These are phyloP conservation scores for Cherax destructor DNA, from an alignment of 1,140 invertebrate species.

Conservation along the genomic window DNA sequence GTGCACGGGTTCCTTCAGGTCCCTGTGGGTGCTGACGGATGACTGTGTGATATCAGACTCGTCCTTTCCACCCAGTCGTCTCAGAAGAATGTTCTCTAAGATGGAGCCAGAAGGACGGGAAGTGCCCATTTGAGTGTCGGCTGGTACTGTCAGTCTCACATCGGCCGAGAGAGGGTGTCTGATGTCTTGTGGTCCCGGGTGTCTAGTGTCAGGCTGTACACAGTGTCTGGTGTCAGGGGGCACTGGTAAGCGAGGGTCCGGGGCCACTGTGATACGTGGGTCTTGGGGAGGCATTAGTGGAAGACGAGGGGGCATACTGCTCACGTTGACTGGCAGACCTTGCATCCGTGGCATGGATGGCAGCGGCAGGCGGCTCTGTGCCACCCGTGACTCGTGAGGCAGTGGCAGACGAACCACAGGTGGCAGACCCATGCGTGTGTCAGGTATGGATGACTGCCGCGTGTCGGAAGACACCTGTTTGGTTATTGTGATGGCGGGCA, in stretches of 20 bases:
- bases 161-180: conserved; percentile 65
- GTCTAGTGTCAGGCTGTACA: conserved; percentile 60
- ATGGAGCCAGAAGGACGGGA: conserved; percentile 64
- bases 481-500: conserved; percentile 55
- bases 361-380: conserved; percentile 40
- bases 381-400: conserved; percentile 34
- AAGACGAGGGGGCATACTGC: conserved; percentile 26
- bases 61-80: conserved; percentile 60
- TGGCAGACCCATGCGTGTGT: conserved; percentile 48
- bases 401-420: conserved; percentile 32
- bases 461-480: conserved; percentile 50
- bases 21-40: conserved; percentile 23
- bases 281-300: conserved; percentile 68
- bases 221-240: conserved; percentile 59
- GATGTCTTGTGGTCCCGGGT: conserved; percentile 57
- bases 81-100: conserved; percentile 68
- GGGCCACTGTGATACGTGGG: conserved; percentile 67
- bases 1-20: conserved; percentile 66
- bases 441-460: conserved; percentile 37
- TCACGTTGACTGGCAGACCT: conserved; percentile 31
- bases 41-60: conserved; percentile 58
- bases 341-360: conserved; percentile 37
- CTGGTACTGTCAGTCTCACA: conserved; percentile 44
- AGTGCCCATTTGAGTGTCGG: conserved; percentile 58
- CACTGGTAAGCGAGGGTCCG: conserved; percentile 56